Base-by-base conservation (phyloP, 2,888 invertebrate species). In the Subacronicta megacephala region DNA sequence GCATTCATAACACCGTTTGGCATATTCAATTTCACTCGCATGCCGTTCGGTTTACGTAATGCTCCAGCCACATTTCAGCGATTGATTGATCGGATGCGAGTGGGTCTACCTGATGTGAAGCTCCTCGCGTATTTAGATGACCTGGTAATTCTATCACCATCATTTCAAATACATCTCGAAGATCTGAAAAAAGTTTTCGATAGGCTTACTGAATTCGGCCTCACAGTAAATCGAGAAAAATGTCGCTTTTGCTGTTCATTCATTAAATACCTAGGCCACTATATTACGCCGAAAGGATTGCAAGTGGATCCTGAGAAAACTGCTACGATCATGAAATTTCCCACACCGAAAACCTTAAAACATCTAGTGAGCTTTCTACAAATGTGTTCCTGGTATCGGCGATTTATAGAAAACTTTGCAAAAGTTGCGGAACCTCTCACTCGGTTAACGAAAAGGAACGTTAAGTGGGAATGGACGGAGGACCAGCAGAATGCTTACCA, bases 201-300 rank as follows among this genome's bases (percentile, higher is more conserved):
- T 4, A 65, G 31, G 16, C 9, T 77, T 3, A 40, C 16, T 35
- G 42, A 61, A 9, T 54, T 37, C 26, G 73, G 73, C 7, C 53
- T 81, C 0, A 29, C 23, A 12, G 64, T 43, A 1, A 78, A 77
- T 35, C 31, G 15, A 23, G 13, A 42, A 0, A 81, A 78, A 41
- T 73, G 75, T 15, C 44, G 46, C 9, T 80, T 78, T 18, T 45
- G 56, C 7, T 70, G 69, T 16, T 15, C 62, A 3, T 40, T 29
- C 6, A 52, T 77, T 2, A 76, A 75, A 35, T 80, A 77, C 17
- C 43, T 80, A 6, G 77, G 78, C 0, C 81, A 81, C 41, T 1
- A 55, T 12, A 77, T 80, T 1, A 64, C 65, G 0, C 0, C 23
- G 1, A 3, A 23, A 3, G 23, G 23, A 1, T 3, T 82, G 17